A percentile compares a stretch with the other conserved stretches of the same genome.
These are phyloP conservation scores for Nemopilema nomurai DNA, from an alignment of 30 jellyfish, hydroid and myxozoan species.

Conservation along the genomic window DNA sequence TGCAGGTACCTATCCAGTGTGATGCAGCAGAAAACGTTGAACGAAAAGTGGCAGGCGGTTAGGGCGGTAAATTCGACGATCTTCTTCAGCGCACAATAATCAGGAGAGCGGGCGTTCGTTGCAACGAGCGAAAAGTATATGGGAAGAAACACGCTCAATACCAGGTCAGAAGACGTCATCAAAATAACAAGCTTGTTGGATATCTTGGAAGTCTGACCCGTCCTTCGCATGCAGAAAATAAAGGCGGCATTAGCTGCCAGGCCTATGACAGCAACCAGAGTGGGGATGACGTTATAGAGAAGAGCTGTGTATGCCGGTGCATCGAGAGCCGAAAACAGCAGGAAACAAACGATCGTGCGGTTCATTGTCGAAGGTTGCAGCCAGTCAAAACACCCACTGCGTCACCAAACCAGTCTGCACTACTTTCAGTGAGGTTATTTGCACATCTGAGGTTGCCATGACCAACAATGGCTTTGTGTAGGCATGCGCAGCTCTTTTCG, in stretches of 20 bases:
- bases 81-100: slow-evolving; percentile 12
- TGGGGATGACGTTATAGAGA: slow-evolving; percentile 1
- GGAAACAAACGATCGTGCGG: not conserved
- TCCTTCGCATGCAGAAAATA: slow-evolving; percentile 11
- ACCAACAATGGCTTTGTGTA: no score
- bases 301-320: not conserved
- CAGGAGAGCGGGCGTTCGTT: not conserved
- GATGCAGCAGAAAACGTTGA: slow-evolving; percentile 29
- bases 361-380: not conserved
- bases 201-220: slow-evolving; percentile 21
- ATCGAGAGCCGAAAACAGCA: not conserved
- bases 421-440: no score
- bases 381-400: not conserved
- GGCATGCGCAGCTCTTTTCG: no score
- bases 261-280: not conserved
- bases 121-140: slow-evolving; percentile 10
- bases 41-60: slow-evolving; percentile 6
- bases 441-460: no score
- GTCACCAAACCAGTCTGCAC: not conserved
- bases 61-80: slow-evolving; percentile 4
- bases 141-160: slow-evolving; percentile 2
- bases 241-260: slow-evolving; percentile 1
- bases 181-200: slow-evolving; percentile 23
- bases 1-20: slow-evolving; percentile 28
- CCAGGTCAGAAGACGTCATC: slow-evolving; percentile 15